phyloP scores from a whole-genome alignment of 2,888 invertebrate species.

The Myopa tessellatipennis region DNA sequence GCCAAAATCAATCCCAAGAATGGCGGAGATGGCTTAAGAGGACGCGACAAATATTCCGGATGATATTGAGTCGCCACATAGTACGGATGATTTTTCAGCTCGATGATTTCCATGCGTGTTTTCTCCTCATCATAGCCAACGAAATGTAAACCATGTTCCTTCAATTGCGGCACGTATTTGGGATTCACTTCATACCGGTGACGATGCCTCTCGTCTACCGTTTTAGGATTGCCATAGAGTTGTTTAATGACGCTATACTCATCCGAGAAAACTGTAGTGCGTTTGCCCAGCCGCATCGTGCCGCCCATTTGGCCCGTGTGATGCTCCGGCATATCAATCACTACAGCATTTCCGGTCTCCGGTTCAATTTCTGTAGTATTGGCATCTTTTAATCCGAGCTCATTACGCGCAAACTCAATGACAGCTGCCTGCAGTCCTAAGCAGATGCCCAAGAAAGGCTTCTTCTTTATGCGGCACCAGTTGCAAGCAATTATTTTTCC shows the following conservation, averaged over 20 bases:
- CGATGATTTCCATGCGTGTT: constrained; percentile 93
- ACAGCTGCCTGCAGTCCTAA: constrained; percentile 98
- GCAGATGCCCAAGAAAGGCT: constrained; percentile 95
- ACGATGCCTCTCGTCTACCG: constrained; percentile 93
- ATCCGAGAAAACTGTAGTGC: constrained; percentile 83
- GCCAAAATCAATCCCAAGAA: constrained; percentile 95
- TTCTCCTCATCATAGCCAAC: constrained; percentile 87
- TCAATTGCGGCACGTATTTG: constrained; percentile 80
- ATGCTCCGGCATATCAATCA: constrained; percentile 99
- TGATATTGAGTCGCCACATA: constrained; percentile 98
- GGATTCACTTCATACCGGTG: constrained; percentile 99
- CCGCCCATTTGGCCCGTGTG: constrained; percentile 93
- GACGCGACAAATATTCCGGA: constrained; percentile 95
- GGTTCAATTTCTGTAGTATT: constrained; percentile 88
- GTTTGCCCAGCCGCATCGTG: constrained; percentile 97
- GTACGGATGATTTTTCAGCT: constrained; percentile 88
- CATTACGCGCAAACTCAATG: constrained; percentile 93
- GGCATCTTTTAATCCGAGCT: constrained; percentile 80
- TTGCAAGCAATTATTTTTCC: constrained; percentile 94
- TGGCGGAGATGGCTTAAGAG: constrained; percentile 91
- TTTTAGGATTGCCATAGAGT: constrained; percentile 81
- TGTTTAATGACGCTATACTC: constrained; percentile 73
- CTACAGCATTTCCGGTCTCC: constrained; percentile 79
- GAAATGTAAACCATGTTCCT: constrained; percentile 87
- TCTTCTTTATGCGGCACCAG: constrained; percentile 91